Percentiles rank a stretch among this genome's conserved stretches.
phyloP scores from a whole-genome alignment of 1,140 invertebrate genomes.

The Drosophila equinoxialis region DNA sequence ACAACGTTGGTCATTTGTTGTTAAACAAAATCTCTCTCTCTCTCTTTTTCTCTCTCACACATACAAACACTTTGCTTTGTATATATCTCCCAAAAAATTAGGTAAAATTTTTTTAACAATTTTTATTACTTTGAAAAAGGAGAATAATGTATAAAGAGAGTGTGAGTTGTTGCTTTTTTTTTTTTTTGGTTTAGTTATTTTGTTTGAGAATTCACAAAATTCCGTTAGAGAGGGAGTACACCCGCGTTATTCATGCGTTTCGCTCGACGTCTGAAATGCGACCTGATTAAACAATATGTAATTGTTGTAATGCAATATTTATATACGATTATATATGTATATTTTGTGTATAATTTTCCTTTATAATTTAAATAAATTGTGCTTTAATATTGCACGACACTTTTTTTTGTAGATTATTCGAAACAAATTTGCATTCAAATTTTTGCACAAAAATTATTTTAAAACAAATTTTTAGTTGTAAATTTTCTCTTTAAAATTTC shows the following conservation, averaged over 20 bases:
- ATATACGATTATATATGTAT: conserved; percentile 35
- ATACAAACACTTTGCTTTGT: too few species aligned
- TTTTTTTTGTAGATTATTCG: conserved; percentile 58
- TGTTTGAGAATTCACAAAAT: neutral
- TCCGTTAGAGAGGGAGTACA: too few species aligned
- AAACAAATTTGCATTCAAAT: conserved; percentile 41
- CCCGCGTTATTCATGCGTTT: too few species aligned
- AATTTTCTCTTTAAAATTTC: too few species aligned
- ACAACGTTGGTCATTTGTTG: neutral
- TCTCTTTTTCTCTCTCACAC: conserved; percentile 5
- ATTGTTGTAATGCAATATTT: conserved; percentile 39
- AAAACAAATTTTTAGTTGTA: too few species aligned
- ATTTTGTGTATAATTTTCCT: conserved; percentile 34
- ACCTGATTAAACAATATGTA: conserved; percentile 26
- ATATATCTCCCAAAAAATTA: too few species aligned
- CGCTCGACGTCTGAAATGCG: too few species aligned
- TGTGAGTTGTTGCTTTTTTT: too few species aligned
- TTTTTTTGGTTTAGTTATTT: too few species aligned
- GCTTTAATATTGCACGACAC: conserved; percentile 51
- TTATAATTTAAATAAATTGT: conserved; percentile 30
- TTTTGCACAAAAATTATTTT: conserved; percentile 2
- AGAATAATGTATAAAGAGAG: too few species aligned
- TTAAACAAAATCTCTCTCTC: conserved; percentile 37
- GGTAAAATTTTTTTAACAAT: too few species aligned
- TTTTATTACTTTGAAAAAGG: too few species aligned